Conservation (phyloP, 2,113 vertebrate species). For the Phalacrocorax pelagicus region DNA sequence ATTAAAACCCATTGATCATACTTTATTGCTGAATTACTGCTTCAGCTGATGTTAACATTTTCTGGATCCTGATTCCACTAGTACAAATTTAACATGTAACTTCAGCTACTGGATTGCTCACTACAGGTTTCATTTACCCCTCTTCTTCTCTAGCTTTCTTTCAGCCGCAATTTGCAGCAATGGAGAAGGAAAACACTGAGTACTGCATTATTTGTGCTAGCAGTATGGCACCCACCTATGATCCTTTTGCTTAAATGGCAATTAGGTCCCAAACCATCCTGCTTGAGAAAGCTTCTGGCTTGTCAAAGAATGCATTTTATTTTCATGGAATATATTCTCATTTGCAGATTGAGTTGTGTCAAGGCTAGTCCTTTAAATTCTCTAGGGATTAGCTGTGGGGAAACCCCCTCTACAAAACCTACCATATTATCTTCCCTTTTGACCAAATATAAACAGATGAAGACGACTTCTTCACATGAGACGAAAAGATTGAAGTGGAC, state of each 20-base stretch:
- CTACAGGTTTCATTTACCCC: neutral
- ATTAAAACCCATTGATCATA: neutral
- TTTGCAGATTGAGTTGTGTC: neutral
- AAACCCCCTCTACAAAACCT: neutral
- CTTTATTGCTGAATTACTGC: constrained; percentile 13
- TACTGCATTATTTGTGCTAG: neutral
- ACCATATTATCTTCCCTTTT: neutral
- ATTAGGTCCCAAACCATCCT: neutral
- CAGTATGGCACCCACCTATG: neutral
- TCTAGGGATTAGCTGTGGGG: neutral
- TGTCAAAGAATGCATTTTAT: neutral
- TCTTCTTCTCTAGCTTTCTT: constrained; percentile 7
- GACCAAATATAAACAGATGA: neutral
- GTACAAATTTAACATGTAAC: neutral
- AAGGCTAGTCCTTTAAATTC: neutral
- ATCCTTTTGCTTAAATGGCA: neutral
- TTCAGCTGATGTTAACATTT: constrained; percentile 15
- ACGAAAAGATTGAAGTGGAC: neutral
- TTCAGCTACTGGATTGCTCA: neutral
- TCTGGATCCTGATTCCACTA: neutral
- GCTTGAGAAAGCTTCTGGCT: neutral
- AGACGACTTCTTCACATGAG: neutral
- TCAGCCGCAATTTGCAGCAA: neutral
- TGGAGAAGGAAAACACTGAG: neutral
- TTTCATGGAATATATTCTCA: neutral